These are phyloP conservation scores for Oxystoma pomonae DNA, from an alignment of 2,888 invertebrate species.

Conservation along the genomic window DNA sequence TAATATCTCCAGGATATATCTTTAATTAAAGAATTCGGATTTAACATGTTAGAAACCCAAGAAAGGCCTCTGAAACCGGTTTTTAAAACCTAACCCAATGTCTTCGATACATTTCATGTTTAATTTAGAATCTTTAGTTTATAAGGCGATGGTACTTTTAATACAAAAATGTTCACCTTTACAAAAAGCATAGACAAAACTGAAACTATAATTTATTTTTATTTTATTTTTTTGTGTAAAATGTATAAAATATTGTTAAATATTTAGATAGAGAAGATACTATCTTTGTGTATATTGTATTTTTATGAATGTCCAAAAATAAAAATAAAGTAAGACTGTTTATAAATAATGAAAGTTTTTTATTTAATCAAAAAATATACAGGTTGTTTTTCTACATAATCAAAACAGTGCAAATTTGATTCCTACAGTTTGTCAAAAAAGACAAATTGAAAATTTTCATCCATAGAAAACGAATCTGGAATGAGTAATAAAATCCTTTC, in stretches of 20 bases:
- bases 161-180: neutral
- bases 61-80: neutral
- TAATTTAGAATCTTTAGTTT: neutral
- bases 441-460: no score
- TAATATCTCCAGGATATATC: neutral
- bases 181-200: constrained; percentile 14
- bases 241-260: constrained; percentile 37
- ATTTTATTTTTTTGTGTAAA: constrained; percentile 33
- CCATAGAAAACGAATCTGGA: no score
- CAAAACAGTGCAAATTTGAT: no score
- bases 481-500: no score
- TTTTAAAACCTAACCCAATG: neutral
- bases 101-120: neutral
- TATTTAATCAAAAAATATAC: no score
- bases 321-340: constrained; percentile 41
- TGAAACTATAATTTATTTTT: constrained; percentile 26
- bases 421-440: no score
- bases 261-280: constrained; percentile 34
- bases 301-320: constrained; percentile 41
- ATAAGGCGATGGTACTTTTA: neutral
- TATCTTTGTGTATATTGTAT: constrained; percentile 40
- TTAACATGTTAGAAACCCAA: neutral
- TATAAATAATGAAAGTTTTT: constrained; percentile 29
- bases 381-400: no score
- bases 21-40: neutral